These are phyloP conservation scores for Todiramphus saurophagus DNA, from an alignment of 2,113 vertebrate species.

Conservation along the genomic window DNA sequence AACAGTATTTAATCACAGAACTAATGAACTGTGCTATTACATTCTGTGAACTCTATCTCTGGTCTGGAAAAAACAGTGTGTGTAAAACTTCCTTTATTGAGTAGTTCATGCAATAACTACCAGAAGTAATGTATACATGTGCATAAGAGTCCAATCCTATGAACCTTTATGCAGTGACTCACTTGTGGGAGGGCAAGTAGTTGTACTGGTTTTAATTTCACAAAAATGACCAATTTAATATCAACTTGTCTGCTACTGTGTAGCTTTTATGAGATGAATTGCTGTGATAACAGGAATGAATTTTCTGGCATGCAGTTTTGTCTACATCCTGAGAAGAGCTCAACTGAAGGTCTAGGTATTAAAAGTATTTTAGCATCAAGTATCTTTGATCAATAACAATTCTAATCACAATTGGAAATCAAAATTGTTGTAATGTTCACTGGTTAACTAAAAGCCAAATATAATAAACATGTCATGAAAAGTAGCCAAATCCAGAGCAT, in stretches of 20 bases:
- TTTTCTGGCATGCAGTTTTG: not conserved
- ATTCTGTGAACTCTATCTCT: not conserved
- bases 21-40: not conserved
- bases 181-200: not conserved
- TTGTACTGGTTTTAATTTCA: not conserved
- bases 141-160: not conserved
- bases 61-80: not conserved
- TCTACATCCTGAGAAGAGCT: not conserved
- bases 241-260: not conserved
- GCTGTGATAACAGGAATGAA: not conserved
- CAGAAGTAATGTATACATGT: not conserved
- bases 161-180: not conserved
- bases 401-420: not conserved
- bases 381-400: not conserved
- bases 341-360: not conserved
- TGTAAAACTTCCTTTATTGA: not conserved
- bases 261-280: not conserved
- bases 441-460: not conserved
- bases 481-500: not conserved
- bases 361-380: not conserved
- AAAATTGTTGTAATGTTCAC: not conserved
- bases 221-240: not conserved
- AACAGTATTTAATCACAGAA: not conserved
- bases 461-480: not conserved
- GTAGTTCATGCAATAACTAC: not conserved